Conservation (phyloP, 2,113 vertebrate genomes). For the Burhinus oedicnemus region DNA sequence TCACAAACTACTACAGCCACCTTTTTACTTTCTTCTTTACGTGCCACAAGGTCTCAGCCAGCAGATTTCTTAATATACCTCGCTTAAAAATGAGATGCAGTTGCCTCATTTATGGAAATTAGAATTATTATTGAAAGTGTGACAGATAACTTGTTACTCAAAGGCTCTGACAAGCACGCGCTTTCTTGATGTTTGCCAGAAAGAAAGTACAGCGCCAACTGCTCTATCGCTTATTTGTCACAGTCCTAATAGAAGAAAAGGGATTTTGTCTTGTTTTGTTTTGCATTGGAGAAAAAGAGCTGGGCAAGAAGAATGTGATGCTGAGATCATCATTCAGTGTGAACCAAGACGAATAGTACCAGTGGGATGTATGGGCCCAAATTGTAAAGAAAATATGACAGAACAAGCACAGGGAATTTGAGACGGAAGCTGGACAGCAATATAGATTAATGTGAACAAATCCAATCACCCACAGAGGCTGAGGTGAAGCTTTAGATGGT, state of each 20-base stretch:
- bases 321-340: neutral
- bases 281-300: neutral
- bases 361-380: neutral
- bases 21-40: neutral
- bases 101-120: neutral
- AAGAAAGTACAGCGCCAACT: neutral
- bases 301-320: neutral
- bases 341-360: neutral
- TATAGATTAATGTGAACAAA: neutral
- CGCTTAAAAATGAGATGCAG: neutral
- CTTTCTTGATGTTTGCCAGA: neutral
- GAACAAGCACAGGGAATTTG: neutral
- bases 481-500: neutral
- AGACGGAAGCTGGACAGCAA: neutral
- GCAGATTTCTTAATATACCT: neutral
- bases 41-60: neutral
- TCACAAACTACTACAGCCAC: neutral
- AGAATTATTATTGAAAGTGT: neutral
- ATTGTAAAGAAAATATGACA: neutral
- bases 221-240: neutral
- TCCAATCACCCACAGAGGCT: neutral
- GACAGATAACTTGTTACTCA: neutral
- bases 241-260: neutral
- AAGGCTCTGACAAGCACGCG: neutral
- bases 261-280: neutral